phyloP scores from a whole-genome alignment of 2,797 vertebrate genomes.

The Zenarchopterus dispar region DNA sequence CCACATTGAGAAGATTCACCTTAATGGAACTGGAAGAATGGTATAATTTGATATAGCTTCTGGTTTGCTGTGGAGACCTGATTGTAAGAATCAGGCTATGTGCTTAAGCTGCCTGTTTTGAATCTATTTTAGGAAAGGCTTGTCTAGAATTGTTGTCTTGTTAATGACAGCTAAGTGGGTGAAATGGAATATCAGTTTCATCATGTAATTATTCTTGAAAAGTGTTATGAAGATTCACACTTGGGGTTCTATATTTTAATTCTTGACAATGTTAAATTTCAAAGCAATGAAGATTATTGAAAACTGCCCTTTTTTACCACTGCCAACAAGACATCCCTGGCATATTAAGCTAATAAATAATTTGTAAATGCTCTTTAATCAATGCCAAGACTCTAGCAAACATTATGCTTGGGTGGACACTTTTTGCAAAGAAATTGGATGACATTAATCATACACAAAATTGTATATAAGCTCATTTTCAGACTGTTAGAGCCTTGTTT shows the following conservation, averaged over 20 bases:
- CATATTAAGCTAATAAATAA: slow-evolving; percentile 69
- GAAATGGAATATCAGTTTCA: neutral
- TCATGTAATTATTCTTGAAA: slow-evolving; percentile 4
- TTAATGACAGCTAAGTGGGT: neutral
- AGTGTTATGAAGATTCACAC: neutral
- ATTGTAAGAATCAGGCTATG: no score
- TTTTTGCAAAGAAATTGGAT: slow-evolving; percentile 64
- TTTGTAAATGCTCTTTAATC: slow-evolving; percentile 70
- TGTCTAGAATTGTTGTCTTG: no score
- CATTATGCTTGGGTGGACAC: slow-evolving; percentile 59
- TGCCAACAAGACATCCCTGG: slow-evolving; percentile 39
- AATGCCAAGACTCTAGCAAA: slow-evolving; percentile 67
- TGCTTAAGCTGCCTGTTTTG: neutral
- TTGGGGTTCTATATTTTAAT: neutral
- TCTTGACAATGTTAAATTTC: slow-evolving; percentile 11
- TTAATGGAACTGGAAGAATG: slow-evolving; percentile 95
- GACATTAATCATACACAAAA: slow-evolving; percentile 66
- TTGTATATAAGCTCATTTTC: slow-evolving; percentile 45
- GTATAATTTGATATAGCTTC: slow-evolving; percentile 41
- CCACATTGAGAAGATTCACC: slow-evolving; percentile 95
- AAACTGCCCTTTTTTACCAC: slow-evolving; percentile 19
- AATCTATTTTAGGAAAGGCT: no score
- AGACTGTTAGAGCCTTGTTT: slow-evolving; percentile 51
- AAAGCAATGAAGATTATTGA: slow-evolving; percentile 24
- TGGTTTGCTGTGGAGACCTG: neutral